Evolutionary conservation across 2,888 invertebrate genomes (phyloP).

Genomic region (Cephonodes hylas): DNA sequence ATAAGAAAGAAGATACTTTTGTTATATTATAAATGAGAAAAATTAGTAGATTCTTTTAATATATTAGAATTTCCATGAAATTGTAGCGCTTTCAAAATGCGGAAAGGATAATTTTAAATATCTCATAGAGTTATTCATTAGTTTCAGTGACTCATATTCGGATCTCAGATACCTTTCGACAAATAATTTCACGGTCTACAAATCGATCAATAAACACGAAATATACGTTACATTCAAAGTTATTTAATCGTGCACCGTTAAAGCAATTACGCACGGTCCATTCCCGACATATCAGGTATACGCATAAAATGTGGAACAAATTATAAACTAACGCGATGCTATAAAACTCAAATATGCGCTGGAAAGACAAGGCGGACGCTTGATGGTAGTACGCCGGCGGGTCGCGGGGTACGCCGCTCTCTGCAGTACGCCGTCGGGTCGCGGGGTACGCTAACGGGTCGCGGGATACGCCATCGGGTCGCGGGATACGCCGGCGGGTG

Average conservation of each 20-base stretch:
- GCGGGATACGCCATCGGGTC: background rate
- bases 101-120: background rate
- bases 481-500: background rate
- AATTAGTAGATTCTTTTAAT: too few species aligned
- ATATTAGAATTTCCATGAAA: too few species aligned
- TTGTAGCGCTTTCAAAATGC: too few species aligned
- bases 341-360: constrained; percentile 1
- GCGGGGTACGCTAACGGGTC: too few species aligned
- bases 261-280: background rate
- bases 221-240: background rate
- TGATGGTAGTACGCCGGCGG: background rate
- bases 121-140: background rate
- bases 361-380: background rate
- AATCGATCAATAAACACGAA: background rate
- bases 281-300: constrained; percentile 1
- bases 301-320: constrained; percentile 14
- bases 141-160: background rate
- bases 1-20: too few species aligned
- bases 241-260: constrained; percentile 8
- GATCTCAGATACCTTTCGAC: background rate
- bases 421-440: background rate
- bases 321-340: constrained; percentile 10
- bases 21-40: too few species aligned
- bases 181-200: constrained; percentile 1
- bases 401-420: background rate